Percentiles rank a stretch among this genome's conserved stretches.
phyloP scores from a whole-genome alignment of 2,113 vertebrate species.

The Psilopsiagon aymara region DNA sequence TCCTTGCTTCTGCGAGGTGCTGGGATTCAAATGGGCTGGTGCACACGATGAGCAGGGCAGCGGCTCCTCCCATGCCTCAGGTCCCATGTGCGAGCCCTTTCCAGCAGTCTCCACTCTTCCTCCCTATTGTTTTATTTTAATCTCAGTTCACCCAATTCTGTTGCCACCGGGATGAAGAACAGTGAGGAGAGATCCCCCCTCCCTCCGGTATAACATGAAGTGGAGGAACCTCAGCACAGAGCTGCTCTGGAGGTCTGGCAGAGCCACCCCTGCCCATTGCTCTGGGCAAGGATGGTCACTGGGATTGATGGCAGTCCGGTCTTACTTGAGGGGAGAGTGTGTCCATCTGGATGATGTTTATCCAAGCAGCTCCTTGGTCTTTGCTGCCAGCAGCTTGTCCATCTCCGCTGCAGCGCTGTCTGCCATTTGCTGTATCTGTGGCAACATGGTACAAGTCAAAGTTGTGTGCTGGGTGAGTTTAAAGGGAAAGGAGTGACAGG shows the following conservation, averaged over 20 bases:
- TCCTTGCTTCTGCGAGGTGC: not conserved
- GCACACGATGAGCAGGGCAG: not conserved
- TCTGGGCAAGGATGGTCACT: accelerated
- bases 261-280: not conserved
- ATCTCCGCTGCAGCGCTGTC: conserved; percentile 81
- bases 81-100: not conserved
- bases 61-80: not conserved
- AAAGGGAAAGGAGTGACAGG: not conserved
- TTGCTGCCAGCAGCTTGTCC: conserved; percentile 88
- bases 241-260: not conserved
- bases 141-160: not conserved
- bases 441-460: not conserved
- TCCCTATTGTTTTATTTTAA: not conserved
- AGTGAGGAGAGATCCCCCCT: not conserved
- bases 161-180: not conserved
- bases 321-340: not conserved
- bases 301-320: accelerated
- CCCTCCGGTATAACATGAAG: not conserved
- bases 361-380: conserved; percentile 92
- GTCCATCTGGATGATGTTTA: not conserved
- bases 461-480: not conserved
- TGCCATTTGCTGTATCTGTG: conserved; percentile 93
- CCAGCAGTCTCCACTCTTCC: not conserved
- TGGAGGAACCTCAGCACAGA: not conserved
- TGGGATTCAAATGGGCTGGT: accelerated